Percentiles rank a stretch among this genome's conserved stretches.
Conservation (phyloP, 2,797 vertebrate species). For the Syncerus caffer region DNA sequence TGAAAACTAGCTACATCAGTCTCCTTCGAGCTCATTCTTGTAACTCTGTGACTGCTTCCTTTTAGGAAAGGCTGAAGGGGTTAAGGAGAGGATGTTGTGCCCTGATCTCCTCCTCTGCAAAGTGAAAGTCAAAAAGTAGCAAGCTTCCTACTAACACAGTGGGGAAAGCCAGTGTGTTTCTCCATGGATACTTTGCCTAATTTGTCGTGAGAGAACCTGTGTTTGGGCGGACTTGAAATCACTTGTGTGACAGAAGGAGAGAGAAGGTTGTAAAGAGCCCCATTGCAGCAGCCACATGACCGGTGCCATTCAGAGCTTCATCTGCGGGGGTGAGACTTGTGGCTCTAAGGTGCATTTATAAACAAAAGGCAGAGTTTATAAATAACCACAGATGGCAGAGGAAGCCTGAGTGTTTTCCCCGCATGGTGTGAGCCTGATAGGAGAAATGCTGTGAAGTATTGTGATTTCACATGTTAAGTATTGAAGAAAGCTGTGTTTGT, state of each 20-base stretch:
- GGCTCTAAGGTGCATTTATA: neutral
- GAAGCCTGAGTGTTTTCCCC: neutral
- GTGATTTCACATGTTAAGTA: neutral
- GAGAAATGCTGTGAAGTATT: neutral
- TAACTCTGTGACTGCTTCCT: neutral
- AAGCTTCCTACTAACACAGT: neutral
- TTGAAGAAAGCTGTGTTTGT: neutral
- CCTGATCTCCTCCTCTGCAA: neutral
- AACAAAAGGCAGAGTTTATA: neutral
- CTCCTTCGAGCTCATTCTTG: neutral
- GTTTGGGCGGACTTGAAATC: neutral
- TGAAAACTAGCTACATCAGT: neutral
- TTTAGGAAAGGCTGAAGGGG: neutral
- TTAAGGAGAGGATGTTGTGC: neutral
- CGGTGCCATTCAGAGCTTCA: neutral
- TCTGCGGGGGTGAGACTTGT: rapidly evolving
- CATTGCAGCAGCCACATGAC: neutral
- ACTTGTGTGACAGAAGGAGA: neutral
- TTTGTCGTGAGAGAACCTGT: neutral
- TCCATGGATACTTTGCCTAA: neutral
- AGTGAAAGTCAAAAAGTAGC: neutral
- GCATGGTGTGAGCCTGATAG: neutral
- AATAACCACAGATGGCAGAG: too few relatives aligned
- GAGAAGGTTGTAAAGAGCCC: neutral
- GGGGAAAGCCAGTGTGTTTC: neutral